Percentiles rank a stretch among this genome's conserved stretches.
phyloP scores from a whole-genome alignment of 2,888 invertebrate species.

The Prostheceraeus crozeri region DNA sequence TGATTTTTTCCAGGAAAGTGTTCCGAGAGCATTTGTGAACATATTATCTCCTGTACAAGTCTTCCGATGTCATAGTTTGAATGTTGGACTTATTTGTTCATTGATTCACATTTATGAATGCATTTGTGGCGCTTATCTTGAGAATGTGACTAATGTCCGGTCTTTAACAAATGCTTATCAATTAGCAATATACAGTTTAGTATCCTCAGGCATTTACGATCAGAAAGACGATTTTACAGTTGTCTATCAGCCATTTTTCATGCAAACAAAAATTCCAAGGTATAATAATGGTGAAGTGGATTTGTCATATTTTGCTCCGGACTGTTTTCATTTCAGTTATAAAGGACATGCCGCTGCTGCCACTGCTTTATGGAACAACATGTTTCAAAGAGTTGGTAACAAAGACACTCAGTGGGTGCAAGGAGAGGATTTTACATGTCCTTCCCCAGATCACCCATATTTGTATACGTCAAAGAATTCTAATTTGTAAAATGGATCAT shows the following conservation, averaged over 20 bases:
- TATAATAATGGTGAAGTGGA: conserved; percentile 43
- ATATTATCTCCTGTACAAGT: conserved; percentile 51
- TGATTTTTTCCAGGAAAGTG: conserved; percentile 47
- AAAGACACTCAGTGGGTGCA: conserved; percentile 38
- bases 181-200: conserved; percentile 42
- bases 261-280: conserved; percentile 44
- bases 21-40: conserved; percentile 53
- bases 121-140: conserved; percentile 38
- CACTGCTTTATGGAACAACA: conserved; percentile 50
- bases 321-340: conserved; percentile 52
- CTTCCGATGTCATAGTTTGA: conserved; percentile 44
- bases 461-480: conserved; percentile 29
- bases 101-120: conserved; percentile 44
- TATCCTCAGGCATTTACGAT: conserved; percentile 49
- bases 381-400: conserved; percentile 45
- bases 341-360: conserved; percentile 49
- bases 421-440: conserved; percentile 39
- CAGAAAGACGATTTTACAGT: conserved; percentile 52
- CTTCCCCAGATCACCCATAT: conserved; percentile 32
- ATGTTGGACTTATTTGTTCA: conserved; percentile 44
- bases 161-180: conserved; percentile 43
- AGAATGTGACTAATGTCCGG: conserved; percentile 30
- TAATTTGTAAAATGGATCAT: too few species aligned
- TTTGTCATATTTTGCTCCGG: conserved; percentile 50
- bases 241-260: conserved; percentile 51